Conservation (phyloP, 1,140 invertebrate genomes). For the Sesamia nonagrioides region DNA sequence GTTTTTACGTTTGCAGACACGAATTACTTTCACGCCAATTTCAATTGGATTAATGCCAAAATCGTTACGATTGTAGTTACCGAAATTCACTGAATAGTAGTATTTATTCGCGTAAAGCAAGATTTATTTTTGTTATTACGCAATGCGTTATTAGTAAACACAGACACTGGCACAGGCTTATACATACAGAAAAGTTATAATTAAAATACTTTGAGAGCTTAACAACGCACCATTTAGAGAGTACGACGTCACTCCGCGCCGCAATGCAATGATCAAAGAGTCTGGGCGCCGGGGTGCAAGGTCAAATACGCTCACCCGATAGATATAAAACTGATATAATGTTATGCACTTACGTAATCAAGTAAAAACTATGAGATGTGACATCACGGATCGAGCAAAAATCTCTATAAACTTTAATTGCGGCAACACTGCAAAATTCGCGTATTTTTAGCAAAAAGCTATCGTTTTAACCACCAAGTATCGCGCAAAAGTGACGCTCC, state of each 20-base stretch:
- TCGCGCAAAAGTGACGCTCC: slow-evolving; percentile 33
- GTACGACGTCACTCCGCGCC: slow-evolving; percentile 8
- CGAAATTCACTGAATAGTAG: slow-evolving; percentile 11
- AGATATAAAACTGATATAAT: slow-evolving; percentile 10
- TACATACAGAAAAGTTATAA: not conserved
- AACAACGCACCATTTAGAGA: not conserved
- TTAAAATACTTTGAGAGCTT: not conserved
- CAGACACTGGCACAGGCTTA: slow-evolving; percentile 14
- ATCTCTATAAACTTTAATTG: not conserved
- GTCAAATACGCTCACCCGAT: slow-evolving; percentile 10
- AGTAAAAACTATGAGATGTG: not conserved
- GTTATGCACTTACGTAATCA: slow-evolving; percentile 35
- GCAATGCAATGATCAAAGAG: slow-evolving; percentile 27
- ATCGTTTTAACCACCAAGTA: slow-evolving; percentile 7
- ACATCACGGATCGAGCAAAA: not conserved
- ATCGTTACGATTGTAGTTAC: slow-evolving; percentile 24
- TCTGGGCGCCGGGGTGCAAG: slow-evolving; percentile 31
- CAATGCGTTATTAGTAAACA: slow-evolving; percentile 25
- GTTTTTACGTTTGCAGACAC: slow-evolving; percentile 29
- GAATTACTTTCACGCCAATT: slow-evolving; percentile 17
- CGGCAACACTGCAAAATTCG: not conserved
- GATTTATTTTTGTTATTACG: slow-evolving; percentile 1
- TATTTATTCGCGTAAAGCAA: slow-evolving; percentile 24
- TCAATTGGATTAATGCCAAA: slow-evolving; percentile 25
- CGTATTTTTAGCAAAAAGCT: not conserved